Percentiles rank a stretch among this genome's conserved stretches.
phyloP scores from a whole-genome alignment of 2,113 vertebrate species.

The Ginglymostoma cirratum region DNA sequence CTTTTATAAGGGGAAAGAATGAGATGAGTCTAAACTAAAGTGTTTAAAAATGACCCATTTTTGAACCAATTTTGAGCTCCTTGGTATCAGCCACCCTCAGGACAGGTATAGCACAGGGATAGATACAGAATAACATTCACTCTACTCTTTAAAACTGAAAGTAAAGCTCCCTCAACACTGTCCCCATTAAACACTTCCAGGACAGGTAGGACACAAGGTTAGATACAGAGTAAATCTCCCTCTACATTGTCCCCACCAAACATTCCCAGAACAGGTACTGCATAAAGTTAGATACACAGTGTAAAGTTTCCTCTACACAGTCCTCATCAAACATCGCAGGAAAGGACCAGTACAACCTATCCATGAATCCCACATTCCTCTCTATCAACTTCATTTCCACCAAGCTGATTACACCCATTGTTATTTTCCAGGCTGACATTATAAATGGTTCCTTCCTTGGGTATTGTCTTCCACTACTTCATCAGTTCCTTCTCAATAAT shows the following conservation, averaged over 20 bases:
- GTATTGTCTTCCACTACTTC: background rate
- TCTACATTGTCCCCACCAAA: background rate
- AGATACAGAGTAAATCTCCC: background rate
- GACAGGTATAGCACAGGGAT: background rate
- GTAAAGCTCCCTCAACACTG: background rate
- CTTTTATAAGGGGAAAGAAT: background rate
- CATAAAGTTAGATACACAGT: too few relatives aligned
- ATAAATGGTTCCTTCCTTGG: background rate
- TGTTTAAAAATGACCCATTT: conserved; percentile 6
- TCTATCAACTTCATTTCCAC: background rate
- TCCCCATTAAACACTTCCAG: background rate
- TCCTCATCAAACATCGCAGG: background rate
- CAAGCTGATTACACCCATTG: background rate
- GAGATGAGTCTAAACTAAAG: background rate
- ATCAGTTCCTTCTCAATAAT: background rate
- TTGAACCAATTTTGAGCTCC: background rate
- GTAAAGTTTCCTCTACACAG: background rate
- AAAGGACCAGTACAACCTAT: background rate
- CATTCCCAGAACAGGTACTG: background rate
- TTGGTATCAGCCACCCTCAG: background rate
- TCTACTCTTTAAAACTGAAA: background rate
- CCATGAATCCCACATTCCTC: background rate
- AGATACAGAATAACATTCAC: background rate
- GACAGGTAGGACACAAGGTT: background rate
- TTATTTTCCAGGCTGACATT: background rate